Evolutionary conservation across 2,797 vertebrate genomes (phyloP), one percentile per base, ranked within the genome.

Genomic region (Geotrypetes seraphini): DNA sequence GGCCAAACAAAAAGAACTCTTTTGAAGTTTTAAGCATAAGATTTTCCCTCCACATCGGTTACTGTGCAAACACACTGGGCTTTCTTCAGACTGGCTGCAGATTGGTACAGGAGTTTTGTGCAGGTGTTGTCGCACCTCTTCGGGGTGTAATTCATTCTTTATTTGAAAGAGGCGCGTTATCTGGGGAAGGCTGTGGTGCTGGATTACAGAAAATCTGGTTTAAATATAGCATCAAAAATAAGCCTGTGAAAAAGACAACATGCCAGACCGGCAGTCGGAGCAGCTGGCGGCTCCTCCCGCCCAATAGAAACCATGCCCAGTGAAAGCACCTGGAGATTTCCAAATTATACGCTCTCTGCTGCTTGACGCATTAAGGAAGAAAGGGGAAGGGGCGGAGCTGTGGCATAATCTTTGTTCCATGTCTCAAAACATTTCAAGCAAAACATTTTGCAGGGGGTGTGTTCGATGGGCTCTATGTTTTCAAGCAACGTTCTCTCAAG

Each of bases 351-450:
- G 37, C 33, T 38, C 10, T 29, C 20, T 31, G 39, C 16, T 22
- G 16, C 43, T 35, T 45, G 34, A 19, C 19, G 30, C 16, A 48
- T 39, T 36, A 41, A 7, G 28, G 19, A 10, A 8, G 25, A 20
- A 8, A 1, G 8, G n/a, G 25, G 32, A 37, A 29, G 22, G 19
- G 36, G 35, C n/a, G 17, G 33, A 39, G 22, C 47, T 43, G 39
- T 22, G 28, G 31, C 60, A 58, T 35, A 31, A 11, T 31, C 55
- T 49, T 31, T 60, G 41, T 11, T 46, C 43, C 43, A 50, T 16
- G 22, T 44, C 37, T 50, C 47, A 47, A 49, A 29, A n/a, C 10
- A 17, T 28, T 38, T 46, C n/a, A n/a, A n/a, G n/a, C n/a, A n/a
- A n/a, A n/a, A n/a, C n/a, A n/a, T n/a, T n/a, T n/a, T n/a, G n/a